phyloP scores from a whole-genome alignment of 2,113 vertebrate genomes.

The Entosphenus tridentatus region DNA sequence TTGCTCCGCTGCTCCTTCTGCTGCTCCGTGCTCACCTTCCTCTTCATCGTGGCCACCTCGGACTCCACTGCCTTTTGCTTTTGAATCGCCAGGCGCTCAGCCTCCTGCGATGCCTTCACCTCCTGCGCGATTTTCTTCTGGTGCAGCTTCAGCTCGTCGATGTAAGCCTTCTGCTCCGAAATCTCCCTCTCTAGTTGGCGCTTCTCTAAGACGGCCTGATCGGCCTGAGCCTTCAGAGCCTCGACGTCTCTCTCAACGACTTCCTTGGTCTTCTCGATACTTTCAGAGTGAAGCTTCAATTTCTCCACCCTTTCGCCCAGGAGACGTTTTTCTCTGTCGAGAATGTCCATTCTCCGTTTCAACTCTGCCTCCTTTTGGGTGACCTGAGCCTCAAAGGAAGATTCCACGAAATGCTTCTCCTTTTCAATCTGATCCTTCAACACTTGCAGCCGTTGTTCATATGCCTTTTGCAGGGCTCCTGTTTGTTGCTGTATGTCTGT shows the following conservation, averaged over 20 bases:
- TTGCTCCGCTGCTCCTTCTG: too few relatives aligned
- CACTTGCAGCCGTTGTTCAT: slow-evolving; percentile 34
- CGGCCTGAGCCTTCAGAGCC: not conserved
- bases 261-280: not conserved
- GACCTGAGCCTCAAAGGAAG: not conserved
- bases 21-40: too few relatives aligned
- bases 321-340: not conserved
- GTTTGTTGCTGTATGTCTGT: too few relatives aligned
- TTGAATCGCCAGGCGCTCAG: too few relatives aligned
- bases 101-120: not conserved
- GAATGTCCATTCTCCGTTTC: not conserved
- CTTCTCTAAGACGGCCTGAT: not conserved
- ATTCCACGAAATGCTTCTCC: slow-evolving; percentile 15
- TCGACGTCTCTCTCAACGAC: not conserved
- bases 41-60: too few relatives aligned
- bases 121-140: not conserved
- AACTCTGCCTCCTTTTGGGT: not conserved
- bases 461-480: not conserved
- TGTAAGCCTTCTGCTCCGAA: not conserved
- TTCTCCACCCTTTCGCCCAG: not conserved
- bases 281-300: not conserved
- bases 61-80: too few relatives aligned
- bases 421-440: slow-evolving; percentile 84
- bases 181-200: not conserved
- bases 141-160: not conserved